These are phyloP conservation scores for Gorsachius magnificus DNA, from an alignment of 2,797 vertebrate genomes.

Conservation along the genomic window DNA sequence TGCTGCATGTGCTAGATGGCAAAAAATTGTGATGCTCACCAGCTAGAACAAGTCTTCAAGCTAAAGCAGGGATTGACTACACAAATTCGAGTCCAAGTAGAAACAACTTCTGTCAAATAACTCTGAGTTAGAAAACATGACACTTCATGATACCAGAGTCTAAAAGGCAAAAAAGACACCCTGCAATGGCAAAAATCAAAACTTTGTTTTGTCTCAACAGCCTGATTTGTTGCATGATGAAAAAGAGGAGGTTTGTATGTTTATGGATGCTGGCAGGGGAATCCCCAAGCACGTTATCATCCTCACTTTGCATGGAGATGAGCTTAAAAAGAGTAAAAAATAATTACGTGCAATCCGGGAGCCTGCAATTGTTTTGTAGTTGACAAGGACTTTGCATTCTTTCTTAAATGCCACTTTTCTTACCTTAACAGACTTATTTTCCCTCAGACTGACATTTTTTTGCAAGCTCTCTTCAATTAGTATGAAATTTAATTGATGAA, in stretches of 20 bases:
- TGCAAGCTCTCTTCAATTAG: neutral
- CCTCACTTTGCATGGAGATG: neutral
- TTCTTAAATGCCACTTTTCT: neutral
- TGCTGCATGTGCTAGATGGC: neutral
- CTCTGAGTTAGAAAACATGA: neutral
- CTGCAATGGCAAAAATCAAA: neutral
- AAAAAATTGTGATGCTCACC: neutral
- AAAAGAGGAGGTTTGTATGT: neutral
- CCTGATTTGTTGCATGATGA: neutral
- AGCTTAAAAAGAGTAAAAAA: neutral
- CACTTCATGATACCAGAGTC: neutral
- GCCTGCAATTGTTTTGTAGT: neutral
- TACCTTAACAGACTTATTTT: neutral
- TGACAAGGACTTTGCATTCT: neutral
- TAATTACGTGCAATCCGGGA: neutral
- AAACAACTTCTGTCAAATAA: rapidly evolving
- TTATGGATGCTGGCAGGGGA: neutral
- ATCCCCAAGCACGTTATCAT: neutral
- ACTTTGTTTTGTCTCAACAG: neutral
- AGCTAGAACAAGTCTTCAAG: too few species aligned
- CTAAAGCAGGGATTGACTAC: neutral
- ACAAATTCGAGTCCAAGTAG: neutral
- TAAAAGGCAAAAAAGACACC: neutral
- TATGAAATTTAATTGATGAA: neutral
- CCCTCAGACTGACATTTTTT: neutral